Evolutionary conservation across 2,113 vertebrate species (phyloP).

Genomic region (Tangachromis dhanisi): DNA sequence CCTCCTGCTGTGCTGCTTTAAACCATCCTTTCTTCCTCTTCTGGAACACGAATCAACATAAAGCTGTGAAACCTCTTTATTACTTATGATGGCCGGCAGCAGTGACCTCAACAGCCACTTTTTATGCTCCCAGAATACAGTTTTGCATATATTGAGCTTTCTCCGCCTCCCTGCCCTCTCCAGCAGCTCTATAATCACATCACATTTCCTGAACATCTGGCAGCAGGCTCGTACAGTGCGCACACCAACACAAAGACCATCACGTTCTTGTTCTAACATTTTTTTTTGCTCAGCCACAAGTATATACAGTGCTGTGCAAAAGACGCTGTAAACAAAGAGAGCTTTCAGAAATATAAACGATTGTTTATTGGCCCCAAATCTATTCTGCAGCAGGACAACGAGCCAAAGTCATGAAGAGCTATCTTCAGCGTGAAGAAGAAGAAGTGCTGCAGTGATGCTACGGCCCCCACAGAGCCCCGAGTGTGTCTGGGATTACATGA

Average conservation of each 20-base stretch:
- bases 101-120: not conserved
- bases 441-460: not conserved
- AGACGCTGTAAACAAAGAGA: not conserved
- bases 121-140: not conserved
- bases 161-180: not conserved
- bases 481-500: not conserved
- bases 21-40: conserved; percentile 7
- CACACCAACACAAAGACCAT: not conserved
- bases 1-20: conserved; percentile 28
- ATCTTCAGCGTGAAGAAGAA: not conserved
- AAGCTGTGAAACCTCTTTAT: not conserved
- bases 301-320: not conserved
- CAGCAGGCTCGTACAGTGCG: not conserved
- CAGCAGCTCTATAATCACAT: not conserved
- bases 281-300: rapidly evolving
- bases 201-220: not conserved
- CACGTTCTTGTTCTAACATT: not conserved
- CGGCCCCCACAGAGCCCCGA: not conserved
- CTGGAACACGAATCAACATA: not conserved
- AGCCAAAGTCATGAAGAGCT: not conserved
- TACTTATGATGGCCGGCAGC: not conserved
- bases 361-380: not conserved
- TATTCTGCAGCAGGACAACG: not conserved
- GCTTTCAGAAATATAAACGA: not conserved
- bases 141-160: not conserved